These are phyloP conservation scores for Standfussiana lucernea DNA, from an alignment of 2,888 invertebrate genomes.

Conservation along the genomic window DNA sequence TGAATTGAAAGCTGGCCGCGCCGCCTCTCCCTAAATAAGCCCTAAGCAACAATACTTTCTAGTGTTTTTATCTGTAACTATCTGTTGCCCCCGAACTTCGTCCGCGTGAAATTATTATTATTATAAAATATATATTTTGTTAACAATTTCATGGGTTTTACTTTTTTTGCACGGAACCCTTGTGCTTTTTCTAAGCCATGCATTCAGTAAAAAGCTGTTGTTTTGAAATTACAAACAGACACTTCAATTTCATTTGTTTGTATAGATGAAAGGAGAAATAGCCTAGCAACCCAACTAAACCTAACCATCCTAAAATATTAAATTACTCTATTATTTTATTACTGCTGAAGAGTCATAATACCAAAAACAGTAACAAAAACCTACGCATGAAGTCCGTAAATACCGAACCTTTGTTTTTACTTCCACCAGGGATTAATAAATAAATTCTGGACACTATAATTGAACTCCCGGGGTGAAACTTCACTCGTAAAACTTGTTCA, in stretches of 20 bases:
- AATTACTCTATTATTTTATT: not conserved
- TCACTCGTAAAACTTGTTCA: slow-evolving; percentile 56
- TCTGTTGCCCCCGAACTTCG: too few relatives aligned
- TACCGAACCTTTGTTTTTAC: slow-evolving; percentile 28
- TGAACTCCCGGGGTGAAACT: slow-evolving; percentile 59
- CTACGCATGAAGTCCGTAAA: slow-evolving; percentile 33
- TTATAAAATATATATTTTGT: too few relatives aligned
- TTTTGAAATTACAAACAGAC: not conserved
- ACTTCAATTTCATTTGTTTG: not conserved
- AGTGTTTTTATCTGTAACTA: not conserved
- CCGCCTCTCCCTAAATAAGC: too few relatives aligned
- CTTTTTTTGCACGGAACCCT: too few relatives aligned
- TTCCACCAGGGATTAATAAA: slow-evolving; percentile 40
- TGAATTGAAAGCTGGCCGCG: too few relatives aligned
- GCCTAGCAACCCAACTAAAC: not conserved
- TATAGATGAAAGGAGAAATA: not conserved
- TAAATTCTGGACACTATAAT: slow-evolving; percentile 60
- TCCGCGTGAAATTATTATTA: too few relatives aligned
- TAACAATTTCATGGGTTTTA: too few relatives aligned
- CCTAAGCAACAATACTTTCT: not conserved
- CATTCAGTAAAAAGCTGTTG: too few relatives aligned
- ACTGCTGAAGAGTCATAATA: not conserved
- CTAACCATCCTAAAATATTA: not conserved
- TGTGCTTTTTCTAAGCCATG: too few relatives aligned
- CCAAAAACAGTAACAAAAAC: slow-evolving; percentile 14